These are phyloP conservation scores for Himalopsyche phryganea DNA, from an alignment of 1,140 invertebrate genomes.

Conservation along the genomic window DNA sequence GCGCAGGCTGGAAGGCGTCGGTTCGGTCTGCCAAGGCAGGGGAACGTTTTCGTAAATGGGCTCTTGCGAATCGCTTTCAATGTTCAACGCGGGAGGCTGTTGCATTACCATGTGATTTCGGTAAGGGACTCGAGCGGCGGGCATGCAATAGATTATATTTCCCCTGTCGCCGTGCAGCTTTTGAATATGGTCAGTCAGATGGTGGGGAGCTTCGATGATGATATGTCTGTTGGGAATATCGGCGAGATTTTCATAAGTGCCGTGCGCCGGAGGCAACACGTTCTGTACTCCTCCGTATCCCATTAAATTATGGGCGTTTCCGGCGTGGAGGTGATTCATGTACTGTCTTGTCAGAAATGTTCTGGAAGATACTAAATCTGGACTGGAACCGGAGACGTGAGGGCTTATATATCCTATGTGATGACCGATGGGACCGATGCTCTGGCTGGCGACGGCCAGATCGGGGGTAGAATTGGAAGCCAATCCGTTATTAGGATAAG, in stretches of 20 bases:
- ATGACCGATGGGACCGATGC: slow-evolving; percentile 39
- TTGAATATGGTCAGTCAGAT: slow-evolving; percentile 57
- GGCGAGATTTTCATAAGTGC: slow-evolving; percentile 67
- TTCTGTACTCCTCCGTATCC: slow-evolving; percentile 40
- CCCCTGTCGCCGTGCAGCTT: slow-evolving; percentile 59
- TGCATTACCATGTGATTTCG: slow-evolving; percentile 51
- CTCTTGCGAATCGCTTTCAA: slow-evolving; percentile 53
- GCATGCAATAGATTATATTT: slow-evolving; percentile 59
- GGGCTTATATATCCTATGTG: slow-evolving; percentile 55
- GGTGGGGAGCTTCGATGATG: slow-evolving; percentile 44
- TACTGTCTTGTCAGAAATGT: slow-evolving; percentile 57
- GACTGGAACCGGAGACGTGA: slow-evolving; percentile 70
- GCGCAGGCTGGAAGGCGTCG: slow-evolving; percentile 40
- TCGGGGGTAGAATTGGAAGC: slow-evolving; percentile 79
- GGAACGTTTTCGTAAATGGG: slow-evolving; percentile 80
- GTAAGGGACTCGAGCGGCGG: slow-evolving; percentile 51
- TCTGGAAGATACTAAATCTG: slow-evolving; percentile 69
- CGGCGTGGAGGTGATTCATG: slow-evolving; percentile 46
- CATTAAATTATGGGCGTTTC: slow-evolving; percentile 34
- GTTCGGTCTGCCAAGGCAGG: slow-evolving; percentile 57
- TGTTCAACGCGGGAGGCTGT: slow-evolving; percentile 43
- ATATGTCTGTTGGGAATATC: slow-evolving; percentile 45
- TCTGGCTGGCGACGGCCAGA: slow-evolving; percentile 64
- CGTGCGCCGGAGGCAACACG: slow-evolving; percentile 53
- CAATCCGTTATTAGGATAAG: slow-evolving; percentile 69